Evolutionary conservation across 2,113 vertebrate genomes (phyloP).

Genomic region (Steatornis caripensis): DNA sequence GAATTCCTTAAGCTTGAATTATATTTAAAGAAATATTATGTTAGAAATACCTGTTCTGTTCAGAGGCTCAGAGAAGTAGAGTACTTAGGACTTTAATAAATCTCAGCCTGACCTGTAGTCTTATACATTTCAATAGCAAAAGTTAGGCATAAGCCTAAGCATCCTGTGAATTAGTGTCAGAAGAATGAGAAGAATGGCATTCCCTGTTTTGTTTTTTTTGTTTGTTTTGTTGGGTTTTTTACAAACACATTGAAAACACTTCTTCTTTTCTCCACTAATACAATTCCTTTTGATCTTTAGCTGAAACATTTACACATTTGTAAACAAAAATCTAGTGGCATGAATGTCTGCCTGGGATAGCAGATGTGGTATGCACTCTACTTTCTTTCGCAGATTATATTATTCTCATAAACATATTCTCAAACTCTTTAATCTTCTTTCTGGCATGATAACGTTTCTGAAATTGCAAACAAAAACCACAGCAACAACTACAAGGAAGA

Average conservation of each 20-base stretch:
- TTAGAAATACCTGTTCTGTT: neutral
- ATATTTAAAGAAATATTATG: neutral
- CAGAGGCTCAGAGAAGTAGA: neutral
- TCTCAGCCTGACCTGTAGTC: neutral
- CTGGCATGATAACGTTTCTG: neutral
- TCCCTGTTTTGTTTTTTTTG: neutral
- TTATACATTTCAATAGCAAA: neutral
- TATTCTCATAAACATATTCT: neutral
- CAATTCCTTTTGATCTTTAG: neutral
- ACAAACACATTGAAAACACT: neutral
- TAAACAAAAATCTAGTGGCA: neutral
- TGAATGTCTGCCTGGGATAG: neutral
- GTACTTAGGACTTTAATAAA: neutral
- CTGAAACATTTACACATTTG: neutral
- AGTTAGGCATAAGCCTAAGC: neutral
- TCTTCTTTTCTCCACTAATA: neutral
- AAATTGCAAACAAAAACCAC: neutral
- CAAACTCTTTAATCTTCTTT: neutral
- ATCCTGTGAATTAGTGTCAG: neutral
- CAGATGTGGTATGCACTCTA: neutral
- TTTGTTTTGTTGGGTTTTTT: too few species aligned
- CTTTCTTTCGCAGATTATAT: neutral
- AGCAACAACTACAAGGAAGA: neutral
- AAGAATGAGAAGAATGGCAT: neutral
- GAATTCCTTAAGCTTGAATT: neutral